Conservation (phyloP, 2,888 invertebrate species). For the Synergus japonicus region DNA sequence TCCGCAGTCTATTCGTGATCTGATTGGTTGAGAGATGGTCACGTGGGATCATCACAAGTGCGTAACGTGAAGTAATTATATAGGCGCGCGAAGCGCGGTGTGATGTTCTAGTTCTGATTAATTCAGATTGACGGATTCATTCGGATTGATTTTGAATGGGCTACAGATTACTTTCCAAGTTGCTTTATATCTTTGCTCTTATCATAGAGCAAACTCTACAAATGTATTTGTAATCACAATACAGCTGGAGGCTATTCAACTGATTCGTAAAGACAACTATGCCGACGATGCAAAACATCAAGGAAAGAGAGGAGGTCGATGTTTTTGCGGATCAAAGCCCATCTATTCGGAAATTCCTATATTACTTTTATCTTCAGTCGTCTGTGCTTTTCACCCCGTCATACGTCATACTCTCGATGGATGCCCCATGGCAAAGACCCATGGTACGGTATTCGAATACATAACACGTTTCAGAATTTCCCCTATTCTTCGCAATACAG, state of each 20-base stretch:
- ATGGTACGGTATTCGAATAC: not conserved
- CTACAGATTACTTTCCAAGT: not conserved
- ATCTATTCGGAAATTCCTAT: not conserved
- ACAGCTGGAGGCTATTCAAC: not conserved
- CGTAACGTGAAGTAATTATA: no score
- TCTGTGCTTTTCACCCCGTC: not conserved
- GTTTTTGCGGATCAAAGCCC: not conserved
- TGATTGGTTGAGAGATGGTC: no score
- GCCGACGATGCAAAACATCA: not conserved
- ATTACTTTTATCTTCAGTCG: constrained; percentile 12
- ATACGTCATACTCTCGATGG: not conserved
- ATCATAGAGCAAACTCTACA: not conserved
- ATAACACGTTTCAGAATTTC: not conserved
- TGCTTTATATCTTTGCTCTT: not conserved
- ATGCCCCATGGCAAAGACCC: not conserved
- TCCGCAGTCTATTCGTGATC: no score
- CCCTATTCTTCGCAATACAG: not conserved
- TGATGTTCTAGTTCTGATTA: no score
- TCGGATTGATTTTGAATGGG: no score
- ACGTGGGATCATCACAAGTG: no score
- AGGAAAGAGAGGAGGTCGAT: constrained; percentile 6
- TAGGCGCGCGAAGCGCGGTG: no score
- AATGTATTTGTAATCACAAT: not conserved
- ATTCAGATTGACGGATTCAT: no score
- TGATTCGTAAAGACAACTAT: constrained; percentile 17